These are phyloP conservation scores for Eidolon dupreanum DNA, from an alignment of 2,797 vertebrate species.

Conservation along the genomic window DNA sequence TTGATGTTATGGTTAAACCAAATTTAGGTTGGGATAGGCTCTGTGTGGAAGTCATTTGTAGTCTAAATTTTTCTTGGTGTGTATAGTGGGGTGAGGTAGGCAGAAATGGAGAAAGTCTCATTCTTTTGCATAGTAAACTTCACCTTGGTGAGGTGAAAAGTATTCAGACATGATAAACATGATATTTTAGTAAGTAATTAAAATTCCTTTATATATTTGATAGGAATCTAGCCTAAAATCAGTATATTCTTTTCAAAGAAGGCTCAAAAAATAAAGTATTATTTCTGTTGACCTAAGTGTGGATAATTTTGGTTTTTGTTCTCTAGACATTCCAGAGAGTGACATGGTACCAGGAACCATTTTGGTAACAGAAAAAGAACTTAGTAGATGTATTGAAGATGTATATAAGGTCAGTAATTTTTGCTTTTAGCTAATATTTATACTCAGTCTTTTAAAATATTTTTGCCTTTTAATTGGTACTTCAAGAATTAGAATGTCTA, in stretches of 20 bases:
- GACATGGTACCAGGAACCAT: conserved; percentile 70
- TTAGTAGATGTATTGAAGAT: conserved; percentile 92
- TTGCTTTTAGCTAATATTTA: conserved; percentile 40
- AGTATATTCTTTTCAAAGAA: neutral
- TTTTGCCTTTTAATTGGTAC: conserved; percentile 31
- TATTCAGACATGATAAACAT: neutral
- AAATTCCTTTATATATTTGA: neutral
- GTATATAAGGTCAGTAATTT: conserved; percentile 90
- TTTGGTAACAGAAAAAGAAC: conserved; percentile 91
- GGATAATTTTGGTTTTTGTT: conserved; percentile 59
- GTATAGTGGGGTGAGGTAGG: neutral
- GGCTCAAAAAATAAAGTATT: neutral
- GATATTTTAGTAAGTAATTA: conserved; percentile 10
- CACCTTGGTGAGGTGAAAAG: neutral
- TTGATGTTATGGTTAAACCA: neutral
- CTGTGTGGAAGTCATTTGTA: neutral
- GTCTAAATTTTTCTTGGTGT: neutral
- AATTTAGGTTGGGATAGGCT: neutral
- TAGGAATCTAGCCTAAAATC: neutral
- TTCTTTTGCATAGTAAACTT: neutral
- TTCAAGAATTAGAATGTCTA: neutral
- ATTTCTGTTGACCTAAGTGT: neutral
- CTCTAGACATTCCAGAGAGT: conserved; percentile 80
- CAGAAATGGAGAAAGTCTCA: neutral
- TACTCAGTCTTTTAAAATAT: neutral